Conservation (phyloP, 2,888 invertebrate genomes). For the Amblyjoppa proteus region DNA sequence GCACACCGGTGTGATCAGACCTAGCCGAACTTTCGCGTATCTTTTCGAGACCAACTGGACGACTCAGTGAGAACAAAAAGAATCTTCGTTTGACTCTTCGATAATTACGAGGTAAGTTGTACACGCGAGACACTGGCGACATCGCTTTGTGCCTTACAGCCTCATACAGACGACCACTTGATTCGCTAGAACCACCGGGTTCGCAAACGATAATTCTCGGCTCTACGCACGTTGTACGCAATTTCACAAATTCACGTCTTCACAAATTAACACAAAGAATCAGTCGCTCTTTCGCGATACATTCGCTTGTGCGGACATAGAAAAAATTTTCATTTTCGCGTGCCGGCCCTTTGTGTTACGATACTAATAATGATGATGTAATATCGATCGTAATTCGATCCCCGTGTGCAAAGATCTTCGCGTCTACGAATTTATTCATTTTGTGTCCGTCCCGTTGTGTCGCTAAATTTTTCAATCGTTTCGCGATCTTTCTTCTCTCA, state of each 20-base stretch:
- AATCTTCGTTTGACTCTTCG: neutral
- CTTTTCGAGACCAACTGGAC: neutral
- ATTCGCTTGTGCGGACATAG: neutral
- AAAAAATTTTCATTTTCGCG: neutral
- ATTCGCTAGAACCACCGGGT: neutral
- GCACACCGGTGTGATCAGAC: neutral
- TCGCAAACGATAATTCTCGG: neutral
- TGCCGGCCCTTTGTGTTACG: neutral
- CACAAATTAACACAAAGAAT: neutral
- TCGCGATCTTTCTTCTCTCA: conserved; percentile 10
- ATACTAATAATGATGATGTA: neutral
- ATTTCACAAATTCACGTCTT: neutral
- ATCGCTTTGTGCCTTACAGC: neutral
- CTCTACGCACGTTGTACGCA: neutral
- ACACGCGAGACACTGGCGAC: neutral
- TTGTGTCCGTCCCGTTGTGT: neutral
- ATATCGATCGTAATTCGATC: neutral
- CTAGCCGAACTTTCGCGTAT: neutral
- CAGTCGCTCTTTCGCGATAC: neutral
- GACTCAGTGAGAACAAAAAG: neutral
- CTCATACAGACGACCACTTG: neutral
- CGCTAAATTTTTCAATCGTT: neutral
- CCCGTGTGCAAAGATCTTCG: neutral
- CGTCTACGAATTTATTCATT: neutral
- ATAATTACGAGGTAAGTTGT: conserved; percentile 19